phyloP scores from a whole-genome alignment of 2,888 invertebrate genomes.

The Labia minor region DNA sequence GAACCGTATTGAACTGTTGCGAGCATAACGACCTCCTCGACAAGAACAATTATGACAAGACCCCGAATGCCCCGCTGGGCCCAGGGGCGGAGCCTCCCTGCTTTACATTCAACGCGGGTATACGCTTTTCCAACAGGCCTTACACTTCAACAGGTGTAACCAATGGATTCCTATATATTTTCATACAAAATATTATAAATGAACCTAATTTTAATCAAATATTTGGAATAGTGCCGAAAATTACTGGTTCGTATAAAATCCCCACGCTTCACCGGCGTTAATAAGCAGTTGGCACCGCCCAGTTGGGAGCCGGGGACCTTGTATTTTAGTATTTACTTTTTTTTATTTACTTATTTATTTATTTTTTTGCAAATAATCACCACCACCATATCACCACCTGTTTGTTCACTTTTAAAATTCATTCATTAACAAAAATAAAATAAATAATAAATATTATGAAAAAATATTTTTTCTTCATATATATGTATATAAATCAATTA shows the following conservation, averaged over 20 bases:
- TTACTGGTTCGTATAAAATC: not conserved
- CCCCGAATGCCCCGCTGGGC: not conserved
- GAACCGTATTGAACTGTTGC: not conserved
- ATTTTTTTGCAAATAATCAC: too few species aligned
- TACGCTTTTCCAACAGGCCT: not conserved
- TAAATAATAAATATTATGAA: too few species aligned
- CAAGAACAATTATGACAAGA: not conserved
- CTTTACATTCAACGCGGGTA: not conserved
- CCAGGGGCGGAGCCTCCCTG: not conserved
- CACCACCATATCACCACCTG: too few species aligned
- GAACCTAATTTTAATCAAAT: not conserved
- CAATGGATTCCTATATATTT: not conserved
- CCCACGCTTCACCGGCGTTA: not conserved
- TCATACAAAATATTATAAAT: constrained; percentile 1
- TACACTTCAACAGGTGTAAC: not conserved
- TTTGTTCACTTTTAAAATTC: too few species aligned
- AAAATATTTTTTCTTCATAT: too few species aligned
- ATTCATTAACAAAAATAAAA: too few species aligned
- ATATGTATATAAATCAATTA: too few species aligned
- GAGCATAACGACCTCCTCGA: constrained; percentile 2
- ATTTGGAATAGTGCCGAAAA: constrained; percentile 3
- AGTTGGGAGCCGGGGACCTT: too few species aligned
- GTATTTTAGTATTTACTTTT: too few species aligned
- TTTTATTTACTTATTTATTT: too few species aligned
- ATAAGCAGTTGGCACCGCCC: too few species aligned